These are phyloP conservation scores for Propsilocerus akamusi DNA, from an alignment of 1,140 invertebrate species.

Conservation along the genomic window DNA sequence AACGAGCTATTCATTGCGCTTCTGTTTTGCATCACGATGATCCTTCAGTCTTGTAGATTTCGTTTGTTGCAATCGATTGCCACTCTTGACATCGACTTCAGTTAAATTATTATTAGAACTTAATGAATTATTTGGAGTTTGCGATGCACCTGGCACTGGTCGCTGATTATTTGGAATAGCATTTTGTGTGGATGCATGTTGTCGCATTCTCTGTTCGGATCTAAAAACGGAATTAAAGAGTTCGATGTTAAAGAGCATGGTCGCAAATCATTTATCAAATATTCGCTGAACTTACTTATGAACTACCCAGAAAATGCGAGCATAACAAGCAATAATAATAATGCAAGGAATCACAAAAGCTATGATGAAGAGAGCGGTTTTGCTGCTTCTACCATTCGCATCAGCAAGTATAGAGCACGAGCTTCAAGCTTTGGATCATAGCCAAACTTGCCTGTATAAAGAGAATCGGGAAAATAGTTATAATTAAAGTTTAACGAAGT, in stretches of 20 bases:
- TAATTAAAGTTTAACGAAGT: no score
- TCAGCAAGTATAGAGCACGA: conserved; percentile 65
- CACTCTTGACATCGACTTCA: background rate
- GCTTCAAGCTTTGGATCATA: conserved; percentile 59
- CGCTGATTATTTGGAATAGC: conserved; percentile 22
- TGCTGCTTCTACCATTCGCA: conserved; percentile 44
- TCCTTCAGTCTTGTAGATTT: conserved; percentile 27
- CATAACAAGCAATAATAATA: conserved; percentile 70
- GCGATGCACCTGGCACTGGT: conserved; percentile 6
- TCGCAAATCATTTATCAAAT: background rate
- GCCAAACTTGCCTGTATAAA: conserved; percentile 38
- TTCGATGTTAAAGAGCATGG: no score
- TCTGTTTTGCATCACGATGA: conserved; percentile 38
- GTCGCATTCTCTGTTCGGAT: conserved; percentile 19
- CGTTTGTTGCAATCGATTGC: conserved; percentile 5
- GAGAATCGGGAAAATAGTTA: conserved; percentile 9
- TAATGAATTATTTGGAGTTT: background rate
- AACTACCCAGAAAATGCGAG: conserved; percentile 76
- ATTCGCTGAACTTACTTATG: conserved; percentile 36
- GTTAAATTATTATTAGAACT: background rate
- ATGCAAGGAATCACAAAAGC: conserved; percentile 68
- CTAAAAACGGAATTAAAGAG: background rate
- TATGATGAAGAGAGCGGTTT: conserved; percentile 62
- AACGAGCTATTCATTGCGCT: conserved; percentile 74
- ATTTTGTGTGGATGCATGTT: conserved; percentile 21